phyloP scores from a whole-genome alignment of 2,888 invertebrate genomes.

The Beris chalybata region DNA sequence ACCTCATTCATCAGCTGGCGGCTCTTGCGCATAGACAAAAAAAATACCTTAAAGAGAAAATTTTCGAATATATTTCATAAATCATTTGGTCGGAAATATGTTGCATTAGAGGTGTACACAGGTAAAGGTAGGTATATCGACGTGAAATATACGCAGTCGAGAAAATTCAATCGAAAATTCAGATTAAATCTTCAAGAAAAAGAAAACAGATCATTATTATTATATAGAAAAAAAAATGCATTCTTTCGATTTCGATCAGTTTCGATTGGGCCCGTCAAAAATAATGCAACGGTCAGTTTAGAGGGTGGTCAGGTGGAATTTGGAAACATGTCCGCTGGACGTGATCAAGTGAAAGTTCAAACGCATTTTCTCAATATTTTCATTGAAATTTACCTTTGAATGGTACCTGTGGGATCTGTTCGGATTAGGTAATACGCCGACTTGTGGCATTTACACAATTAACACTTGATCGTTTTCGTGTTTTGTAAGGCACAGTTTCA shows the following conservation, averaged over 20 bases:
- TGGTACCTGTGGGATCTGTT: constrained; percentile 20
- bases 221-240: too few species aligned
- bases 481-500: too few species aligned
- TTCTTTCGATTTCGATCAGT: too few species aligned
- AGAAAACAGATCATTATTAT: too few species aligned
- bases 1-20: too few species aligned
- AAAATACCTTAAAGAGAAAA: too few species aligned
- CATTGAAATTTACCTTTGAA: constrained; percentile 14
- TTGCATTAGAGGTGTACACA: background rate
- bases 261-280: too few species aligned
- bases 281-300: too few species aligned
- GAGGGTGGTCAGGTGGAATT: too few species aligned
- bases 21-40: too few species aligned
- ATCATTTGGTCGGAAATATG: constrained; percentile 1
- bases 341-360: constrained; percentile 19
- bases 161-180: background rate
- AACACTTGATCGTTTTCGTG: constrained; percentile 1
- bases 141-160: background rate
- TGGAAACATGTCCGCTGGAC: constrained; percentile 2
- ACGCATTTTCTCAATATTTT: constrained; percentile 1
- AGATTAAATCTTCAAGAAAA: background rate
- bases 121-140: background rate
- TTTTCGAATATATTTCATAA: constrained; percentile 14
- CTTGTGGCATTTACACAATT: constrained; percentile 24
- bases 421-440: constrained; percentile 20